These are phyloP conservation scores for Sebastes nivosus DNA, from an alignment of 2,797 vertebrate species.

Conservation along the genomic window DNA sequence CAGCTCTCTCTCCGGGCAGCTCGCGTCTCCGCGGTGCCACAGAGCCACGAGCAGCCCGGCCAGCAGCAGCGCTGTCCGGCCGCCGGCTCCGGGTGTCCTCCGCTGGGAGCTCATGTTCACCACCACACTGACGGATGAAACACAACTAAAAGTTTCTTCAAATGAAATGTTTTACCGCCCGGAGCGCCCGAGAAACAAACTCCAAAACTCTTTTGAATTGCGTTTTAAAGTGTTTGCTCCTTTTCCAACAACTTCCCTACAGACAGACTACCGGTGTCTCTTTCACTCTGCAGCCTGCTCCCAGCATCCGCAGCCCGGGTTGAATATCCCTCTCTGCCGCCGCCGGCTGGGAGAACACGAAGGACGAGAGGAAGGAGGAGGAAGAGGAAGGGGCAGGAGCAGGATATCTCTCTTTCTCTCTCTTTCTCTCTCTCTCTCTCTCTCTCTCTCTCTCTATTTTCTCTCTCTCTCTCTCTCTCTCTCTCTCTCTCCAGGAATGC, in stretches of 20 bases:
- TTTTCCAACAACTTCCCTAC: constrained; percentile 63
- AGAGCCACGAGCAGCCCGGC: constrained; percentile 72
- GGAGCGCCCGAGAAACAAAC: constrained; percentile 22
- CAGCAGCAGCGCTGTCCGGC: constrained; percentile 70
- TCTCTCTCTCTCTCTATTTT: neutral
- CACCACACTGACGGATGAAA: constrained; percentile 33
- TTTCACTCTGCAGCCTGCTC: constrained; percentile 57
- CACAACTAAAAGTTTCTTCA: constrained; percentile 41
- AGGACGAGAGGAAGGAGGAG: constrained; percentile 57
- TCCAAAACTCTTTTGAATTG: constrained; percentile 33
- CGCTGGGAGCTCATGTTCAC: constrained; percentile 78
- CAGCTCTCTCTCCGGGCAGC: constrained; percentile 91
- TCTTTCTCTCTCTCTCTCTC: fast-evolving
- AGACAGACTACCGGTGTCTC: constrained; percentile 48
- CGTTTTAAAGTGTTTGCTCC: constrained; percentile 16
- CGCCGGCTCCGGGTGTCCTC: constrained; percentile 59
- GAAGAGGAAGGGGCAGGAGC: constrained; percentile 65
- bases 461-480: neutral
- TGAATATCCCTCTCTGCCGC: constrained; percentile 73
- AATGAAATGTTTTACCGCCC: neutral
- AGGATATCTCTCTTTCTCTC: constrained; percentile 14
- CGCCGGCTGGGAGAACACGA: constrained; percentile 76
- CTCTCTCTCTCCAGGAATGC: neutral
- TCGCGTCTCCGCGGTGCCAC: constrained; percentile 76
- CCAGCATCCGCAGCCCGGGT: constrained; percentile 75